Evolutionary conservation across 1,140 invertebrate genomes (phyloP).

Genomic region (Calliphora vicina): DNA sequence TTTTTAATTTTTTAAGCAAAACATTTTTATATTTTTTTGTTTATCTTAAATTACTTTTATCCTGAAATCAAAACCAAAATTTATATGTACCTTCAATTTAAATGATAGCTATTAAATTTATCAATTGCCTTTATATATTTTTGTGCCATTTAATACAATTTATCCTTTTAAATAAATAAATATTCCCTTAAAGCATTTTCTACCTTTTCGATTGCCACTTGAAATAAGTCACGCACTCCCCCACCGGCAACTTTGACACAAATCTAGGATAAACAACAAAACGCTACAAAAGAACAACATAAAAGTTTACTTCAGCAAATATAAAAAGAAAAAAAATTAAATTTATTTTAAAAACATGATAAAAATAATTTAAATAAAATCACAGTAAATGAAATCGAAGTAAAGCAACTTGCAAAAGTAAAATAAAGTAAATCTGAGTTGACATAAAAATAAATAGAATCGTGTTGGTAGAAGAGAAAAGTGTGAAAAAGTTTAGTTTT

Average conservation of each 20-base stretch:
- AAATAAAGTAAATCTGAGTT: not conserved
- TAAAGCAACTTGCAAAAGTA: not conserved
- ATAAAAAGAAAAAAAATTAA: not conserved
- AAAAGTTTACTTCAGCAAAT: conserved; percentile 5
- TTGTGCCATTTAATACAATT: too few relatives aligned
- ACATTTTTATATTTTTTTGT: too few relatives aligned
- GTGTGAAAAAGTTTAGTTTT: not conserved
- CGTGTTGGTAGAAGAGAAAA: too few relatives aligned
- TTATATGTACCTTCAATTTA: too few relatives aligned
- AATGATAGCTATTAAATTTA: too few relatives aligned
- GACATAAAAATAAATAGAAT: not conserved
- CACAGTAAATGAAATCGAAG: not conserved
- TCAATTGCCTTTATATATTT: too few relatives aligned
- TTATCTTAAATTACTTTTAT: too few relatives aligned
- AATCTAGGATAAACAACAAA: too few relatives aligned
- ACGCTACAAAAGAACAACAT: not conserved
- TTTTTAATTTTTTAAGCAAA: too few relatives aligned
- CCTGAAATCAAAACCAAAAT: too few relatives aligned
- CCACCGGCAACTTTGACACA: not conserved
- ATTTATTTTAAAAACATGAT: not conserved
- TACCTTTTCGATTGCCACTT: not conserved
- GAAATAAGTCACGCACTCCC: not conserved
- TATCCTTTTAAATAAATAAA: too few relatives aligned
- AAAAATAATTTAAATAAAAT: conserved; percentile 7
- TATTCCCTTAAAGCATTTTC: not conserved